Percentiles rank a stretch among this genome's conserved stretches.
phyloP scores from a whole-genome alignment of 2,113 vertebrate species.

The Formicarius rufipectus region DNA sequence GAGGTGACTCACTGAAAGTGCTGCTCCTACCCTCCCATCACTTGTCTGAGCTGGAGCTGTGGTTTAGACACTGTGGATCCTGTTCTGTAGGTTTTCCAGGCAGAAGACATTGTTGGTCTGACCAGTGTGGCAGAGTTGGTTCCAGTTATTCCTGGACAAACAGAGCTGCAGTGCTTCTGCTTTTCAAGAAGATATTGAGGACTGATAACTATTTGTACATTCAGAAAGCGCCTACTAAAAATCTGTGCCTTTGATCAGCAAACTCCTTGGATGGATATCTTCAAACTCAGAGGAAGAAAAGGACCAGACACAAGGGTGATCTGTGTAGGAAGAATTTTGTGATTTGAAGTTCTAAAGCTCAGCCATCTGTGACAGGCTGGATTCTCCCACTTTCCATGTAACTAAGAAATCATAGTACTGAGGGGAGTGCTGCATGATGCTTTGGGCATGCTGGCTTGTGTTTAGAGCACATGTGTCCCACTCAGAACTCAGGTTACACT shows the following conservation, averaged over 20 bases:
- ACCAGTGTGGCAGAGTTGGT: not conserved
- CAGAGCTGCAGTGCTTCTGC: not conserved
- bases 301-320: accelerated
- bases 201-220: not conserved
- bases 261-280: not conserved
- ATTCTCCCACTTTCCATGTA: not conserved
- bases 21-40: accelerated
- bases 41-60: not conserved
- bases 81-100: not conserved
- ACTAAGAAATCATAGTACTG: not conserved
- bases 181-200: not conserved
- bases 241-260: not conserved
- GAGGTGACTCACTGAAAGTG: not conserved
- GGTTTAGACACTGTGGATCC: not conserved
- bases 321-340: not conserved
- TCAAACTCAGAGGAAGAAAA: not conserved
- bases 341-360: not conserved
- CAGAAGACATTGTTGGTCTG: not conserved
- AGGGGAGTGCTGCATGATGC: accelerated
- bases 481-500: not conserved
- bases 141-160: not conserved
- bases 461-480: not conserved
- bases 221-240: not conserved
- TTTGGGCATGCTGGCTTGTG: not conserved
- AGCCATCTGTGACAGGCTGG: not conserved